Percentiles rank a stretch among this genome's conserved stretches.
Evolutionary conservation across 2,797 vertebrate genomes (phyloP).

Genomic region (Knipowitschia caucasica): DNA sequence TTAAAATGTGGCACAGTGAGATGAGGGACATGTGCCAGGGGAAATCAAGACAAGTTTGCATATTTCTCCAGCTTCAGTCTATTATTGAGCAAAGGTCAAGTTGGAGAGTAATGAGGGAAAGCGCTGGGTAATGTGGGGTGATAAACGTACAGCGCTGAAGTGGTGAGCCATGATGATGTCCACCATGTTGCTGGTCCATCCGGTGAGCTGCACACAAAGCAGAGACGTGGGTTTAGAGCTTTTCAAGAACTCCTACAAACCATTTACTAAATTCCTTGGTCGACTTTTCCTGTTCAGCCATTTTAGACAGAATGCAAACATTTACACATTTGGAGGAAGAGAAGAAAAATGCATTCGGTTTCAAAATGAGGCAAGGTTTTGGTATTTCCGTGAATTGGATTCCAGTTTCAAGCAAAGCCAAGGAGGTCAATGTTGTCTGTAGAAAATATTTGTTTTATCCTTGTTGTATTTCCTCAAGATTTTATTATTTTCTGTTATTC

Average conservation of each 20-base stretch:
- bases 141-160: constrained; percentile 89
- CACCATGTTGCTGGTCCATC: constrained; percentile 93
- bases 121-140: neutral
- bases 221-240: constrained; percentile 13
- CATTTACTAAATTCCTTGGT: too few relatives aligned
- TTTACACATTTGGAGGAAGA: too few relatives aligned
- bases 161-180: constrained; percentile 93
- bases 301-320: too few relatives aligned
- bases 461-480: too few relatives aligned
- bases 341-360: too few relatives aligned
- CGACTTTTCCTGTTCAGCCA: too few relatives aligned
- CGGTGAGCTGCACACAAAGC: constrained; percentile 81
- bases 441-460: too few relatives aligned
- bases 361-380: too few relatives aligned
- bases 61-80: constrained; percentile 10
- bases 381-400: too few relatives aligned
- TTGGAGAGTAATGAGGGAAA: neutral
- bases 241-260: neutral
- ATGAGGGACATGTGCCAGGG: constrained; percentile 22
- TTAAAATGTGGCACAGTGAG: constrained; percentile 17
- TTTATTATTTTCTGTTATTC: too few relatives aligned
- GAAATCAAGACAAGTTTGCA: constrained; percentile 37
- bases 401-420: too few relatives aligned
- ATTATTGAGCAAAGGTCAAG: constrained; percentile 24
- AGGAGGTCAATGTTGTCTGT: too few relatives aligned